Base-by-base conservation (phyloP, 2,888 invertebrate species). In the Drosophila ezoana region DNA sequence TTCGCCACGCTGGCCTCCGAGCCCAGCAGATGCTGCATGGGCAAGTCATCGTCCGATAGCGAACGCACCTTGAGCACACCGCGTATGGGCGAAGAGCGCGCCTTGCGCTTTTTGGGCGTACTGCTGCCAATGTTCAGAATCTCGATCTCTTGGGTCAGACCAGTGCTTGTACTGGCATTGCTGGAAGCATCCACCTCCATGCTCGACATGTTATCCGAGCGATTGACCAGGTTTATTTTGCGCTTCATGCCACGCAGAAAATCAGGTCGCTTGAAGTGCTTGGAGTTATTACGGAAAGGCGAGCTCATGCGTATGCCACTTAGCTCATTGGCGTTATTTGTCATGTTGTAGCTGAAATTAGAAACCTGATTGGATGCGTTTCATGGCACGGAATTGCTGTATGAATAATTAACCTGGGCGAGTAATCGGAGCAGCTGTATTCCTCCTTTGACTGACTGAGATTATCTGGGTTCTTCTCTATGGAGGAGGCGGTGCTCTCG, bases 91-190 rank as follows among this genome's bases (percentile, higher is more conserved):
- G 91, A 90, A 40, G 93, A 93, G 4, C 83, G 86, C n/a, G 93
- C 93, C 92, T 94, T 94, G 62, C 93, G 94, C 89, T 94, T 95
- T 90, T 95, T 95, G 0, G 95, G 95, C 11, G 95, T 95, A 71
- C 94, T 94, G 77, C 95, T 94, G 54, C 94, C 94, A 14, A 95
- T 93, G 72, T 95, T 95, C 63, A 95, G 89, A 0, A 94, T 93
- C 91, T 94, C 93, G 40, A 95, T 95, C 90, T 96, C 96, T 83
- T 95, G 95, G 3, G 96, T 96, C 2, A 95, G 92, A 0, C 96
- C 95, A 44, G 95, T 95, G 82, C 93, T 93, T 0, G 95, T 94
- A 80, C 93, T 94, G 0, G 95, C 95, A 58, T 94, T 95, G 62
- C 93, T 93, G 40, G 93, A 93, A 33, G 92, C 93, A 59, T 92